Evolutionary conservation across 2,113 vertebrate genomes (phyloP).

Genomic region (Carlito syrichta): DNA sequence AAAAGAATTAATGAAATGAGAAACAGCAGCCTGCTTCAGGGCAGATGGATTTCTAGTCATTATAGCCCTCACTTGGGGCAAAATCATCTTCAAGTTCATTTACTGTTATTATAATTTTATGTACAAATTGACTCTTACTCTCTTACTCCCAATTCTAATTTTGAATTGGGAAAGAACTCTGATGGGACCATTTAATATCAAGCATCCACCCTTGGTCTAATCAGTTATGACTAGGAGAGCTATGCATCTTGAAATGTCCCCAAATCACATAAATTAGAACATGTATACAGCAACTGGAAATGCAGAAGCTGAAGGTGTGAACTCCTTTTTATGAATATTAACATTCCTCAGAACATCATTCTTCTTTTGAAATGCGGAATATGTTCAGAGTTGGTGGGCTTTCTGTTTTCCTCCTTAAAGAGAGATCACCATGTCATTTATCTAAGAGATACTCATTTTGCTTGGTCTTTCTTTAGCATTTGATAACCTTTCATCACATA

Average conservation of each 20-base stretch:
- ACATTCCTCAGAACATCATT: not conserved
- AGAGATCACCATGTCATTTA: not conserved
- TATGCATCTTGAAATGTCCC: not conserved
- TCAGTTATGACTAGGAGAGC: not conserved
- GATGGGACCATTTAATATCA: not conserved
- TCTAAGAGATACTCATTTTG: not conserved
- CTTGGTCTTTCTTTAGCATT: not conserved
- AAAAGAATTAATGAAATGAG: not conserved
- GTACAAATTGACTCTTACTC: not conserved
- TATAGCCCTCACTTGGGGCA: not conserved
- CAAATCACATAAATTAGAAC: not conserved
- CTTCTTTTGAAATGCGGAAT: conserved; percentile 2
- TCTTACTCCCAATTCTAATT: not conserved
- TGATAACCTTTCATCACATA: not conserved
- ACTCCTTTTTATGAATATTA: not conserved
- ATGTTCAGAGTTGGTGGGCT: not conserved
- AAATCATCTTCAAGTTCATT: not conserved
- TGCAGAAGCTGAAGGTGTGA: not conserved
- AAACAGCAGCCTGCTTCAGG: not conserved
- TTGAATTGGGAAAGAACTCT: not conserved
- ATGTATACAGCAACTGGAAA: not conserved
- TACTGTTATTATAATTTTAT: not conserved
- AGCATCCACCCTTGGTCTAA: not conserved
- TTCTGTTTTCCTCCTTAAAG: not conserved
- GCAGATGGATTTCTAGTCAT: not conserved